Evolutionary conservation across 2,888 invertebrate species (phyloP).

Genomic region (Molanna angustata): DNA sequence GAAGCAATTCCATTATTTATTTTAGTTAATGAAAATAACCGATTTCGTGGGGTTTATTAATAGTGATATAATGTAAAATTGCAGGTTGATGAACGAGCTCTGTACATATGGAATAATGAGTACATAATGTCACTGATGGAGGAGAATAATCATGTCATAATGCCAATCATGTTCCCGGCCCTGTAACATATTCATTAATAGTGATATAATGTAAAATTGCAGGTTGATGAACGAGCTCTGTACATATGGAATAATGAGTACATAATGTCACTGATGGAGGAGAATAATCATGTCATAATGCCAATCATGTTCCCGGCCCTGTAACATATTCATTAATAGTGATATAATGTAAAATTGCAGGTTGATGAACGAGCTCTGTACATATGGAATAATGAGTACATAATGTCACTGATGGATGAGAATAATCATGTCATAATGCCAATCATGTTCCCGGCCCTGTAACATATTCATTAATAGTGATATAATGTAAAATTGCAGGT

Average conservation of each 20-base stretch:
- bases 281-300: constrained; percentile 97
- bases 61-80: too few relatives aligned
- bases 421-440: constrained; percentile 98
- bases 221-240: constrained; percentile 98
- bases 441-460: constrained; percentile 99
- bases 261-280: constrained; percentile 98
- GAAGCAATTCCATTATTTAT: too few relatives aligned
- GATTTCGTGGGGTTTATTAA: too few relatives aligned
- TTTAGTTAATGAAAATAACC: too few relatives aligned
- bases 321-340: too few relatives aligned
- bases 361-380: constrained; percentile 98
- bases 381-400: constrained; percentile 99
- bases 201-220: too few relatives aligned
- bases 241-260: constrained; percentile 99
- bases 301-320: constrained; percentile 99
- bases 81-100: constrained; percentile 96
- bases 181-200: too few relatives aligned
- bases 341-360: too few relatives aligned
- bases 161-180: constrained; percentile 99
- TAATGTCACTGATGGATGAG: constrained; percentile 98
- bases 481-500: too few relatives aligned
- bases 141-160: constrained; percentile 96
- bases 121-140: constrained; percentile 99
- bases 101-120: constrained; percentile 99
- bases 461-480: too few relatives aligned